Evolutionary conservation across 2,797 vertebrate species (phyloP).

Genomic region (Salarias fasciatus): DNA sequence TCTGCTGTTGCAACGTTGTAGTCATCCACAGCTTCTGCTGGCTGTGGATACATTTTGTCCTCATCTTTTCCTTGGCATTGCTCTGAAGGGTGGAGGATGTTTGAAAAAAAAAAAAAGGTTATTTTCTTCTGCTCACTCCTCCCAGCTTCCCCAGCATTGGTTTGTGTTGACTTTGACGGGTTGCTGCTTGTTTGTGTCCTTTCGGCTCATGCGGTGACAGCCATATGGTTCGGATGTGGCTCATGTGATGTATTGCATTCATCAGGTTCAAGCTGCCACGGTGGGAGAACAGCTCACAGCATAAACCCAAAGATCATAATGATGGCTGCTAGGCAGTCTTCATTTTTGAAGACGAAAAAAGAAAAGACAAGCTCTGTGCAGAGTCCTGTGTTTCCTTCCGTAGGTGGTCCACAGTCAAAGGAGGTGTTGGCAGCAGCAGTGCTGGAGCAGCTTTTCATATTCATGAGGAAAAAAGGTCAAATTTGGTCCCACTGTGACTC

Average conservation of each 20-base stretch:
- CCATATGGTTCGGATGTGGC: conserved; percentile 46
- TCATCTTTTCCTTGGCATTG: background rate
- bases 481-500: conserved; percentile 23
- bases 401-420: conserved; percentile 17
- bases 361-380: background rate
- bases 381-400: conserved; percentile 18
- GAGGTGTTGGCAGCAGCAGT: conserved; percentile 18
- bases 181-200: conserved; percentile 48
- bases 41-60: background rate
- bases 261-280: conserved; percentile 18
- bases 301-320: conserved; percentile 27
- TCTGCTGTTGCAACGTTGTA: background rate
- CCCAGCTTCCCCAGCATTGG: conserved; percentile 9
- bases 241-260: conserved; percentile 36
- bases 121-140: conserved; percentile 5
- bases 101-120: background rate
- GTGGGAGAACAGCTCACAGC: conserved; percentile 27
- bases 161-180: conserved; percentile 31
- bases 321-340: conserved; percentile 13
- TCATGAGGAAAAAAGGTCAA: conserved; percentile 28
- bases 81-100: background rate
- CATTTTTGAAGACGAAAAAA: conserved; percentile 17
- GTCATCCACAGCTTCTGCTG: no score
- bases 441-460: conserved; percentile 32
- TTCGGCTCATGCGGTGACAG: conserved; percentile 30